Base-by-base conservation (phyloP, 1,140 invertebrate genomes). In the Procambarus virginalis region DNA sequence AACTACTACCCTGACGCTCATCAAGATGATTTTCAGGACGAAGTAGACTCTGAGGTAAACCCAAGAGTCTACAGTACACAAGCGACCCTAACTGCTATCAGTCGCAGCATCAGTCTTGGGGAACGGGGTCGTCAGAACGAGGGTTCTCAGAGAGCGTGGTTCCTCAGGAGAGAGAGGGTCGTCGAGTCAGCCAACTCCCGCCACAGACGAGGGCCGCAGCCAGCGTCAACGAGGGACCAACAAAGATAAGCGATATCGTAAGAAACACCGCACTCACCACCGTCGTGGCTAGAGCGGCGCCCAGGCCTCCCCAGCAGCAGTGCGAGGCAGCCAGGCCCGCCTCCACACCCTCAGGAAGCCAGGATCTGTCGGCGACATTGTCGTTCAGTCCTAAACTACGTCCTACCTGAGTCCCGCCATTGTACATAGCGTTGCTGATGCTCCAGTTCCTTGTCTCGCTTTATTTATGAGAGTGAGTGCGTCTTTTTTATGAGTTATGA, bases 391-490 rank as follows among this genome's bases (percentile, higher is more conserved):
- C 10, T n/a, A 34, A 20, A 70, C 70, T 49, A 68, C 70, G 68
- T 73, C 60, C 82, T 84, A 49, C 68, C 82, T 84, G 82, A 84
- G 82, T 68, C 81, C 70, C 51, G 55, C 49, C 55, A 46, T 68
- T 84, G 82, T 84, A 84, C 45, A 84, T 84, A 84, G 64, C 46
- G 46, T n/a, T 48, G 64, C 80, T 83, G 80, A 80, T 55, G 78
- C 78, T 80, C 80, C 70, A 68, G 48, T 68, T 84, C 68, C 82
- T 70, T 84, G 60, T 75, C 60, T 58, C 68, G 68, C 68, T 68
- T 84, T 73, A 84, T 84, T 84, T 84, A 84, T 84, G 82, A 84
- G 64, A 22, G 20, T 75, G 82, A 84, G 46, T 84, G 68, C 10
- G 45, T 75, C 46, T 17, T 46, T 55, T 49, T 84, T 0, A 17